Base-by-base conservation (phyloP, 2,888 invertebrate species). In the Gortyna flavago region DNA sequence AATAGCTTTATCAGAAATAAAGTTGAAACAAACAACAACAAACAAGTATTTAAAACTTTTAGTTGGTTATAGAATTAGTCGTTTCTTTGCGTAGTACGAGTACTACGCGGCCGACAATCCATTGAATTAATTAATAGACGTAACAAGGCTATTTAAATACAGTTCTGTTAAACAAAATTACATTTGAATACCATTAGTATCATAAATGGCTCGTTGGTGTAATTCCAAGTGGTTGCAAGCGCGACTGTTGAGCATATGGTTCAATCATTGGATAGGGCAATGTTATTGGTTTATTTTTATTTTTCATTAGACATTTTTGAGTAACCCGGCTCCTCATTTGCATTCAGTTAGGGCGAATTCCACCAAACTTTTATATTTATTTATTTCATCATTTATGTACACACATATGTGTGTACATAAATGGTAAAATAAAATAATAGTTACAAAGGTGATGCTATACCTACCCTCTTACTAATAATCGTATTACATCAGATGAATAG, bases 41-140 rank as follows among this genome's bases (percentile, higher is more conserved):
- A 71, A 35, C 38, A 59, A 21, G 18, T 59, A 51, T 35, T 32
- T 61, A 16, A 66, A 51, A 41, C 4, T 66, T 71, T 38, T 48
- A 48, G 38, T 48, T 72, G 11, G n/a, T 29, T 25, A 59, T 38
- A 32, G n/a, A 80, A 32, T 29, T 29, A 25, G 35, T 2, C 6
- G n/a, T 11, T 64, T 57, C n/a, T 54, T 68, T 38, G 6, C 16
- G 29, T 79, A 38, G 57, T 51, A 32, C 38, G 25, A 21, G 13
- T 59, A 29, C 59, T n/a, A 57, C 79, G 29, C 44, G 41, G 2
- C 54, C 29, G 21, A 35, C 5, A 71, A 71, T 13, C 25, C 21
- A 44, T 71, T 74, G 35, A 74, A 81, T 81, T 35, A 59, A 74
- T 81, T 61, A 81, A 21, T 62, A 81, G 35, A 54, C 25, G 35